phyloP scores from a whole-genome alignment of 2,797 vertebrate species.

The Numenius phaeopus region DNA sequence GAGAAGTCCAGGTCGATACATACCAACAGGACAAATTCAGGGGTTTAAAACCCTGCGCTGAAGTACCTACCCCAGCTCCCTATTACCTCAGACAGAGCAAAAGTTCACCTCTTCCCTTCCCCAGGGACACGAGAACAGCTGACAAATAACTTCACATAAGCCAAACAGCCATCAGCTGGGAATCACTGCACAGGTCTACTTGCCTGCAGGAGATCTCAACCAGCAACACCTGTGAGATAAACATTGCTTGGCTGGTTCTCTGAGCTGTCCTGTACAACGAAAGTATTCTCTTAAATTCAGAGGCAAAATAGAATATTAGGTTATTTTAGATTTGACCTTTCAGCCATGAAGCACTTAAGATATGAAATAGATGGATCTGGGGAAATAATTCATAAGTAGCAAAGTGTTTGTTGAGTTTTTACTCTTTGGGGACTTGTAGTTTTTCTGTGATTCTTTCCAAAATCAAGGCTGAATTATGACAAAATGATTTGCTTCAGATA shows the following conservation, averaged over 20 bases:
- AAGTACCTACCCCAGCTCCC: neutral
- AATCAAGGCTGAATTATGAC: neutral
- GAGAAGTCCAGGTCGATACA: neutral
- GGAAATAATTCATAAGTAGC: slow-evolving; percentile 17
- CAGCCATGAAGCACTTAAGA: neutral
- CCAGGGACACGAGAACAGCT: neutral
- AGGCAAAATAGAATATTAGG: neutral
- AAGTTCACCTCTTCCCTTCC: neutral
- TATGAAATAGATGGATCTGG: neutral
- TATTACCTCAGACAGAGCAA: neutral
- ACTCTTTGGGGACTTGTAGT: neutral
- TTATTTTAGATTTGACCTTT: slow-evolving; percentile 12
- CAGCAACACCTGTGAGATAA: neutral
- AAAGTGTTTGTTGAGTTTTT: slow-evolving; percentile 10
- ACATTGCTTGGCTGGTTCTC: neutral
- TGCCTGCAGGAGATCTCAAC: neutral
- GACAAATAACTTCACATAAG: neutral
- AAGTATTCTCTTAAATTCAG: neutral
- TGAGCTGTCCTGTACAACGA: neutral
- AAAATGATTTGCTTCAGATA: neutral
- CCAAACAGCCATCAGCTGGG: neutral
- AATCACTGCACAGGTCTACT: neutral
- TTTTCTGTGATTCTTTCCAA: slow-evolving; percentile 21
- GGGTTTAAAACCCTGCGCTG: neutral
- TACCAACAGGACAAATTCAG: neutral